A percentile compares a stretch with the other conserved stretches of the same genome.
Evolutionary conservation across 2,797 vertebrate species (phyloP).

Genomic region (Anomalospiza imberbis): DNA sequence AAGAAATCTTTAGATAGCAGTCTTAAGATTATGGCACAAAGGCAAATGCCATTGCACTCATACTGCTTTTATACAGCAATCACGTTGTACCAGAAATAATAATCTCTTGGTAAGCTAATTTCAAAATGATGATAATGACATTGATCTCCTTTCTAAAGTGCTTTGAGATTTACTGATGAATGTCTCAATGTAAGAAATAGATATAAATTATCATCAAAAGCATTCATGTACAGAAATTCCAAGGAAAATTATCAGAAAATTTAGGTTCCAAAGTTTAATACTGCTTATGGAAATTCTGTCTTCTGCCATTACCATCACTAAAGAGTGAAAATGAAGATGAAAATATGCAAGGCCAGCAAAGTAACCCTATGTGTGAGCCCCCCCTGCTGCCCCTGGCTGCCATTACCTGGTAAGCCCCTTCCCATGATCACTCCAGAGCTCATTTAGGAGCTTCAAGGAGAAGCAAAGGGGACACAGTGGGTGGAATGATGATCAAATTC

Average conservation of each 20-base stretch:
- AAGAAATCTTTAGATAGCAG: background rate
- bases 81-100: conserved; percentile 55
- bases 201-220: conserved; percentile 62
- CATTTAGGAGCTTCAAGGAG: background rate
- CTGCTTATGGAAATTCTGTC: background rate
- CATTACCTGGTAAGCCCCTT: background rate
- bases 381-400: conserved; percentile 50
- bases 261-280: conserved; percentile 26
- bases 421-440: background rate
- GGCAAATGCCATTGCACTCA: conserved; percentile 20
- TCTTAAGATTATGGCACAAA: conserved; percentile 25
- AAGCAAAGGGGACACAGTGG: background rate
- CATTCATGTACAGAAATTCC: conserved; percentile 50
- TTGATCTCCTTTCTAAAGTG: conserved; percentile 59
- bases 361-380: conserved; percentile 56
- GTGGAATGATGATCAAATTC: background rate
- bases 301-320: conserved; percentile 10
- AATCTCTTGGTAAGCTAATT: conserved; percentile 60
- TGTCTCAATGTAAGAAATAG: conserved; percentile 46
- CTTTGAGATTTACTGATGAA: conserved; percentile 59
- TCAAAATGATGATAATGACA: conserved; percentile 63
- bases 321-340: background rate
- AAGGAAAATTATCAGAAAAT: conserved; percentile 37
- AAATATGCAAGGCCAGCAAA: background rate
- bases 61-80: conserved; percentile 49